Conservation (phyloP, 2,797 vertebrate species). For the Falco novaeseelandiae region DNA sequence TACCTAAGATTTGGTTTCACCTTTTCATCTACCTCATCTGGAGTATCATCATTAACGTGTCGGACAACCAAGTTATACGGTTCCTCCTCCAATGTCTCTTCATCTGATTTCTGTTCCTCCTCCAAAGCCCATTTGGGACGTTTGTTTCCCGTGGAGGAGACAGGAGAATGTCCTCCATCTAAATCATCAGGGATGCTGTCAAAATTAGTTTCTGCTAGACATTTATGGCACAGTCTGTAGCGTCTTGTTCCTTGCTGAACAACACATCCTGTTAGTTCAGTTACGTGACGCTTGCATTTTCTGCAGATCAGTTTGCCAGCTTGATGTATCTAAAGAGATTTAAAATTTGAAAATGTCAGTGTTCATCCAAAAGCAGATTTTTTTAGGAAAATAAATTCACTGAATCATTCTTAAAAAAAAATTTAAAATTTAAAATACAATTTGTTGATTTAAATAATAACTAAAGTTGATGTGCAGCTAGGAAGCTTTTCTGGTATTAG, state of each 20-base stretch:
- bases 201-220: slow-evolving; percentile 87
- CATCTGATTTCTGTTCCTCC: slow-evolving; percentile 80
- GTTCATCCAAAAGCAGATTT: background rate
- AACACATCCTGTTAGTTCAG: slow-evolving; percentile 90
- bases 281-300: slow-evolving; percentile 92
- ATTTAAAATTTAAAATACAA: rapidly evolving
- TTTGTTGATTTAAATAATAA: background rate
- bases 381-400: background rate
- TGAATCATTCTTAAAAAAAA: background rate
- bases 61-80: slow-evolving; percentile 91
- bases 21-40: slow-evolving; percentile 83
- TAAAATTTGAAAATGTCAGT: background rate
- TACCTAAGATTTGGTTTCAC: slow-evolving; percentile 77
- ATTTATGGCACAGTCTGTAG: slow-evolving; percentile 91
- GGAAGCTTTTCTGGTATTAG: background rate
- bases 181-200: slow-evolving; percentile 80
- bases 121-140: slow-evolving; percentile 83
- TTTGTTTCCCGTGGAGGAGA: slow-evolving; percentile 79
- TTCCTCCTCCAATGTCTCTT: slow-evolving; percentile 85
- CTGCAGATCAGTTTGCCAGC: slow-evolving; percentile 96
- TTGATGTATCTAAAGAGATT: slow-evolving; percentile 89
- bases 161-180: slow-evolving; percentile 78
- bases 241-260: slow-evolving; percentile 92
- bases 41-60: slow-evolving; percentile 81
- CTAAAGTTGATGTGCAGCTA: background rate